Evolutionary conservation across 1,140 invertebrate species (phyloP).

Genomic region (Aphelenchoides besseyi): DNA sequence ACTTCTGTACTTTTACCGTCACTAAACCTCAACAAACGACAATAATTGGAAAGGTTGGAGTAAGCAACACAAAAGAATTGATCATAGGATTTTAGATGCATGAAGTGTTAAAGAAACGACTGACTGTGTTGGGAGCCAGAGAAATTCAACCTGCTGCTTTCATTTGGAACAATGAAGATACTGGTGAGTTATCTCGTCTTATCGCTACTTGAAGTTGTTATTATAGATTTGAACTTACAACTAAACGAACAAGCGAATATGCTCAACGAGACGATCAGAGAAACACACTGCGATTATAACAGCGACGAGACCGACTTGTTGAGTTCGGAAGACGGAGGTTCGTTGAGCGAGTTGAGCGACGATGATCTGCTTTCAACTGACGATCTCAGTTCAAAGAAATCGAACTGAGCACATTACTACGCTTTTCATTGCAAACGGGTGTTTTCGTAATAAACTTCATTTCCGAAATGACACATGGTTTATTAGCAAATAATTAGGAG

Average conservation of each 20-base stretch:
- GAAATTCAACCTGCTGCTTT: conserved; percentile 2
- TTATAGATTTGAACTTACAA: conserved; percentile 17
- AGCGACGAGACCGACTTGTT: conserved; percentile 21
- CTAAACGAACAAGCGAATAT: conserved; percentile 1
- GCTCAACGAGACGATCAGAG: conserved; percentile 2
- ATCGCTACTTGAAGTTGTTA: too few relatives aligned
- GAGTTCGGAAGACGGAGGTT: conserved; percentile 12
- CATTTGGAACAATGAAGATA: conserved; percentile 19
- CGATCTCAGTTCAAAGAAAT: neutral
- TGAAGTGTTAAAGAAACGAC: conserved; percentile 3
- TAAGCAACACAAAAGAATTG: neutral
- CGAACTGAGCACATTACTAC: neutral
- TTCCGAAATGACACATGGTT: neutral
- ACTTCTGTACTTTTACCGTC: neutral
- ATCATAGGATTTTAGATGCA: conserved; percentile 1
- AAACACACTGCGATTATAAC: neutral
- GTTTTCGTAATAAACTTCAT: neutral
- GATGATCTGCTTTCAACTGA: conserved; percentile 12
- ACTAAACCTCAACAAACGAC: neutral
- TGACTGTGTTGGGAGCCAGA: neutral
- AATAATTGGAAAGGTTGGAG: conserved; percentile 9
- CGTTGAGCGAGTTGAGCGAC: conserved; percentile 3
- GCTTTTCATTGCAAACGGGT: too few relatives aligned
- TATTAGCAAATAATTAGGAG: neutral
- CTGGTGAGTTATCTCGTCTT: conserved; percentile 6